Percentiles rank a stretch among this genome's conserved stretches.
phyloP scores from a whole-genome alignment of 2,113 vertebrate genomes.

The Oreocharis arfaki region DNA sequence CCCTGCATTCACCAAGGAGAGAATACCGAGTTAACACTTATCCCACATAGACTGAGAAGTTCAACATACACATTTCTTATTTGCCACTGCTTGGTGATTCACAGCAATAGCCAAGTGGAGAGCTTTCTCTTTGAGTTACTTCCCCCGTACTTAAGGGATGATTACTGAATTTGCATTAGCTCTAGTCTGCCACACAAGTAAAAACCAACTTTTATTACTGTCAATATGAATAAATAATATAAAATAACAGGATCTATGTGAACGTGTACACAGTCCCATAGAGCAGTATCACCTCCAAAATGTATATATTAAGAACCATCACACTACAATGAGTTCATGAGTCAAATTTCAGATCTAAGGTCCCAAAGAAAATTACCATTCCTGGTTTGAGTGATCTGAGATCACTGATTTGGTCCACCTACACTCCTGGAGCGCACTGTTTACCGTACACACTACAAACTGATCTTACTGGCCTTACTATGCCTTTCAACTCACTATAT shows the following conservation, averaged over 20 bases:
- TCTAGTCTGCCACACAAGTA: neutral
- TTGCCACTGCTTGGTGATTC: neutral
- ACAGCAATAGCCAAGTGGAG: neutral
- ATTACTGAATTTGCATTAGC: neutral
- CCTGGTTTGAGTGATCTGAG: neutral
- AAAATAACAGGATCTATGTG: neutral
- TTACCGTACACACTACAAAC: neutral
- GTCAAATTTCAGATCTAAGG: neutral
- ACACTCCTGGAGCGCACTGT: neutral
- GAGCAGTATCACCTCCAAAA: neutral
- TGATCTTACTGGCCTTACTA: neutral
- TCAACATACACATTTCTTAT: neutral
- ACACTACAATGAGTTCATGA: neutral
- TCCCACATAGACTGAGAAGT: neutral
- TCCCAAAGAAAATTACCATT: neutral
- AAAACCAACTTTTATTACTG: neutral
- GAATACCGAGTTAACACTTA: neutral
- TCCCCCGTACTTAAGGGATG: neutral
- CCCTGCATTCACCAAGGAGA: neutral
- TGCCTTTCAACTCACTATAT: neutral
- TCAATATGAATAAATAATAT: neutral
- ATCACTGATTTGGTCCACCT: neutral
- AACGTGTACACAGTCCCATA: neutral
- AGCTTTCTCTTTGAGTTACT: neutral
- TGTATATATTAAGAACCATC: neutral